These are phyloP conservation scores for Drosophila santomea DNA, from an alignment of 1,140 invertebrate species.

Conservation along the genomic window DNA sequence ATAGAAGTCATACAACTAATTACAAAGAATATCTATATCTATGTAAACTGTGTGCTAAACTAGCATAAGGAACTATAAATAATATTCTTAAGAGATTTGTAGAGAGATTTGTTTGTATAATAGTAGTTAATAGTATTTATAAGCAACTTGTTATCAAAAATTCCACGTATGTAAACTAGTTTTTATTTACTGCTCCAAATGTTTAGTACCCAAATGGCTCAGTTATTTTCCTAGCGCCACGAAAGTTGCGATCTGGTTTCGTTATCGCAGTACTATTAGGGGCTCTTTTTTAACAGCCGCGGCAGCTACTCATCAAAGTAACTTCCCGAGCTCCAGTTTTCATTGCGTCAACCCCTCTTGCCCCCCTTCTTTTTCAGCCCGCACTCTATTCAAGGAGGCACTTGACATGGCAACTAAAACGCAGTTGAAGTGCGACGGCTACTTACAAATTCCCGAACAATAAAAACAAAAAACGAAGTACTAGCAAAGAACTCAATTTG, in stretches of 20 bases:
- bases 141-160: not conserved
- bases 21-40: too few relatives aligned
- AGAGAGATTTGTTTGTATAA: too few relatives aligned
- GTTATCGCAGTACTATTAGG: slow-evolving; percentile 66
- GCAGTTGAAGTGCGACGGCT: slow-evolving; percentile 72
- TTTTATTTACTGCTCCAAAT: not conserved
- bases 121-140: too few relatives aligned
- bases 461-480: slow-evolving; percentile 15
- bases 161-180: not conserved
- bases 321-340: slow-evolving; percentile 39
- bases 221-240: not conserved
- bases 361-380: slow-evolving; percentile 1
- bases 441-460: slow-evolving; percentile 64
- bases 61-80: too few relatives aligned
- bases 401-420: slow-evolving; percentile 62
- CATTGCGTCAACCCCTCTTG: slow-evolving; percentile 4
- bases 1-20: too few relatives aligned
- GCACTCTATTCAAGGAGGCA: slow-evolving; percentile 39
- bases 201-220: slow-evolving; percentile 6
- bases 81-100: too few relatives aligned
- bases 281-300: slow-evolving; percentile 39
- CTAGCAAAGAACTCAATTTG: slow-evolving; percentile 65
- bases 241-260: slow-evolving; percentile 10
- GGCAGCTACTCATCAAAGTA: slow-evolving; percentile 60
- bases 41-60: too few relatives aligned